Conservation (phyloP, 1,140 invertebrate species). For the Oedothorax gibbosus region DNA sequence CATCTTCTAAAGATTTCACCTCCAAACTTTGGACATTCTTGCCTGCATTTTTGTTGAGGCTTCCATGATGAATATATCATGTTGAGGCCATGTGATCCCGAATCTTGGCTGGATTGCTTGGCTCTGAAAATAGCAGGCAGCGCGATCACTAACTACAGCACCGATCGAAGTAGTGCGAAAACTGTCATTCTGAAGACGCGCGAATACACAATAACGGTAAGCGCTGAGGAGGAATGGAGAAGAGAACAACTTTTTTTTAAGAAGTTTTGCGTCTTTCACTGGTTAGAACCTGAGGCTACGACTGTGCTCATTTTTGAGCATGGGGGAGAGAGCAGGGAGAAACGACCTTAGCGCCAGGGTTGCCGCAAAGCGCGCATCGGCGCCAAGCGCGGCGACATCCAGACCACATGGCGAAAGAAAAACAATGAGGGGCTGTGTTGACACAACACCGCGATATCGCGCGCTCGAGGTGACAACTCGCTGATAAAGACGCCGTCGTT, state of each 20-base stretch:
- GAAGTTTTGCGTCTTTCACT: conserved; percentile 44
- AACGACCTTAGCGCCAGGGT: conserved; percentile 59
- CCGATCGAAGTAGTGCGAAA: too few relatives aligned
- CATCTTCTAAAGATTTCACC: conserved; percentile 60
- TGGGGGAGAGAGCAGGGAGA: conserved; percentile 48
- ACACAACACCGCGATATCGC: too few relatives aligned
- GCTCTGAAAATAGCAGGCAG: conserved; percentile 27
- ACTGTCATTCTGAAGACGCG: conserved; percentile 20
- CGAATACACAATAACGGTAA: conserved; percentile 48
- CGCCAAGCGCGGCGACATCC: conserved; percentile 15
- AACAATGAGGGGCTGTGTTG: neutral
- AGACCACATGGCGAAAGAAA: neutral
- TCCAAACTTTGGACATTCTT: conserved; percentile 61
- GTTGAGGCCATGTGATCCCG: conserved; percentile 61
- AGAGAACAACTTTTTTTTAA: conserved; percentile 54
- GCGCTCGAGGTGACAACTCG: too few relatives aligned
- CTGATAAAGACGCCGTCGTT: too few relatives aligned
- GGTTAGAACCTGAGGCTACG: conserved; percentile 57
- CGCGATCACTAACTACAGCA: conserved; percentile 7
- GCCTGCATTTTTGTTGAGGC: conserved; percentile 58
- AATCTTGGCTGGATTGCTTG: conserved; percentile 48
- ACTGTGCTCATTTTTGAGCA: conserved; percentile 51
- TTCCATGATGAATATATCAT: conserved; percentile 60
- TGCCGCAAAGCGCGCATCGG: conserved; percentile 15
- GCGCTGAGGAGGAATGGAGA: too few relatives aligned